phyloP scores from a whole-genome alignment of 2,797 vertebrate species.

The Scomberomorus guttatus region DNA sequence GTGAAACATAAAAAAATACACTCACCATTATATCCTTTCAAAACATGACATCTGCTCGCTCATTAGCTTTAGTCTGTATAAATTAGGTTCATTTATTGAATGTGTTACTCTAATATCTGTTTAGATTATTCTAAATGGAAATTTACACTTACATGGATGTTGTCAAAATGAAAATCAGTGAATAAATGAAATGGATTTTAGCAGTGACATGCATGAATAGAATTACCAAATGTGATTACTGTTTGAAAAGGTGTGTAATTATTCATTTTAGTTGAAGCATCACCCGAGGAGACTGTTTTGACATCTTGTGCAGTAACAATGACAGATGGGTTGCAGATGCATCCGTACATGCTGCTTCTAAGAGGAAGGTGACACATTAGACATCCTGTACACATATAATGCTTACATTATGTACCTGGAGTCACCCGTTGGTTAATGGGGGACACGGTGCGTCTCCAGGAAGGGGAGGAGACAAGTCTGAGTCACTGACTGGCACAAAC shows the following conservation, averaged over 20 bases:
- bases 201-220: background rate
- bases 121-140: background rate
- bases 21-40: background rate
- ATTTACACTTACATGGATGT: too few relatives aligned
- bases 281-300: background rate
- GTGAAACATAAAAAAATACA: background rate
- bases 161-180: too few relatives aligned
- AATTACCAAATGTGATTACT: background rate
- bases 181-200: background rate
- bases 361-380: background rate
- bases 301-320: background rate
- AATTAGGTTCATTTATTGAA: background rate
- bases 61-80: background rate
- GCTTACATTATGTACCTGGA: slow-evolving; percentile 35
- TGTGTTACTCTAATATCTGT: background rate
- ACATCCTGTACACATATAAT: slow-evolving; percentile 34
- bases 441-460: slow-evolving; percentile 27
- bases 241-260: too few relatives aligned
- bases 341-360: background rate
- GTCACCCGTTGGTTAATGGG: slow-evolving; percentile 39
- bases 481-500: slow-evolving; percentile 53
- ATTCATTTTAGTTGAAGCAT: background rate
- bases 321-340: background rate
- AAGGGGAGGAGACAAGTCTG: slow-evolving; percentile 54
- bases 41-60: background rate